These are phyloP conservation scores for Elephantulus edwardii DNA, from an alignment of 2,113 vertebrate genomes.

Conservation along the genomic window DNA sequence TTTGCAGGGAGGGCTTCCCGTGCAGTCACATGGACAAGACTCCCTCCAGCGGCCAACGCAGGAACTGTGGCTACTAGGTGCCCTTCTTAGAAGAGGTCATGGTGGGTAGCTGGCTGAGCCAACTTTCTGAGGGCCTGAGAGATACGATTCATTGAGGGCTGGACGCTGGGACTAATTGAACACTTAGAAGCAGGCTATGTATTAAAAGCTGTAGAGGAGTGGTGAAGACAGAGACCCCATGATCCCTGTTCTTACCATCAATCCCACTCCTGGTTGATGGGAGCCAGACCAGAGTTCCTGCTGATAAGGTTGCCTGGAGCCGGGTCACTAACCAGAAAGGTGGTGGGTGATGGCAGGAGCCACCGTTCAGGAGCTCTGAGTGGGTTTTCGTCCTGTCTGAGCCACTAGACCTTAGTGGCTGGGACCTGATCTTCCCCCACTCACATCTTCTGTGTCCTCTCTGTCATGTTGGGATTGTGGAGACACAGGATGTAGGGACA, in stretches of 20 bases:
- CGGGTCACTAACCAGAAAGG: no score
- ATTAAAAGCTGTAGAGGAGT: conserved; percentile 12
- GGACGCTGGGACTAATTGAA: neutral
- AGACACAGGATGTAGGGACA: neutral
- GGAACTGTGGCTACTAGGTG: neutral
- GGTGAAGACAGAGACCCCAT: neutral
- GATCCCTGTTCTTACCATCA: neutral
- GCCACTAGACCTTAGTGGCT: neutral
- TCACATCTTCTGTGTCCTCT: no score
- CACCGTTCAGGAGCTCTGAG: neutral
- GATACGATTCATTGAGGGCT: neutral
- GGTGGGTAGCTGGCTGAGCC: neutral
- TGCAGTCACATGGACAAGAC: neutral
- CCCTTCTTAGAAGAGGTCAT: neutral
- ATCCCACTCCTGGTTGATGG: neutral
- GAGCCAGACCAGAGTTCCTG: neutral
- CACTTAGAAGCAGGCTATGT: conserved; percentile 17
- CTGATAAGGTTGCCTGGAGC: neutral
- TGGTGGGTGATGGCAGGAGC: neutral
- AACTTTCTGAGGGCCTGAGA: neutral
- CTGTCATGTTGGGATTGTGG: neutral
- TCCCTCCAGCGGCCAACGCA: neutral
- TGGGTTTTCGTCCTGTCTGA: no score
- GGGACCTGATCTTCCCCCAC: neutral
- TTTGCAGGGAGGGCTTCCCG: neutral